Evolutionary conservation across 2,888 invertebrate genomes (phyloP).

Genomic region (Lepas anatifera): DNA sequence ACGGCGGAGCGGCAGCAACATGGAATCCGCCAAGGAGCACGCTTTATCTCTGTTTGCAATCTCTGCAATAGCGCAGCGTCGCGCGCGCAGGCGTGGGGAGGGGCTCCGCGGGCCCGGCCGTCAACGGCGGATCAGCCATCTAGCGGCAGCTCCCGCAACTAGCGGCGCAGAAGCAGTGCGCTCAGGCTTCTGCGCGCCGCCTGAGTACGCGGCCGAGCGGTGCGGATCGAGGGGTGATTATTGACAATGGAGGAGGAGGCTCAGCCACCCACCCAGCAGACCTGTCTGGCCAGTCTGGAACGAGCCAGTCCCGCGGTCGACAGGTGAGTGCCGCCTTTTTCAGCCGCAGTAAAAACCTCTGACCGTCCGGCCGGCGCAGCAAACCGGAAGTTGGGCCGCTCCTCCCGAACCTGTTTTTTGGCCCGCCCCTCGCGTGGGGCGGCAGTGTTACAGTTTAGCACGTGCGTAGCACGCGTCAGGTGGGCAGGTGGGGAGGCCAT

Average conservation of each 20-base stretch:
- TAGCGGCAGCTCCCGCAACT: no score
- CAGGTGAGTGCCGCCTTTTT: not conserved
- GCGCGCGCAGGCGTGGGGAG: no score
- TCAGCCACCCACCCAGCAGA: not conserved
- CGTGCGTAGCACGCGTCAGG: not conserved
- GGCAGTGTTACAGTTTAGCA: not conserved
- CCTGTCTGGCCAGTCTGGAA: conserved; percentile 2
- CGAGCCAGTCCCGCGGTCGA: not conserved
- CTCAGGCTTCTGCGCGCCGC: no score
- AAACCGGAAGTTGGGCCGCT: not conserved
- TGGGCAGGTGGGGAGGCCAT: no score
- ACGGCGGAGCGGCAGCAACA: no score
- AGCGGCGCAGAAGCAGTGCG: no score
- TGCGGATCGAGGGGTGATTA: not conserved
- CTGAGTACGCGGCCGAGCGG: no score
- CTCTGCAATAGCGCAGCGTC: no score
- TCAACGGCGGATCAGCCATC: no score
- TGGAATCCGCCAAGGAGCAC: no score
- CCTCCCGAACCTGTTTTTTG: not conserved
- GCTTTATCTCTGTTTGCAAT: no score
- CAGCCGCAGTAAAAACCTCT: not conserved
- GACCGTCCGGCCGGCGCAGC: not conserved
- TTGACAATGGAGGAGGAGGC: conserved; percentile 10
- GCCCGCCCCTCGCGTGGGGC: not conserved
- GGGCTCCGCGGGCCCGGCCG: no score